Conservation (phyloP, 2,888 invertebrate genomes). For the Gari tellinella region DNA sequence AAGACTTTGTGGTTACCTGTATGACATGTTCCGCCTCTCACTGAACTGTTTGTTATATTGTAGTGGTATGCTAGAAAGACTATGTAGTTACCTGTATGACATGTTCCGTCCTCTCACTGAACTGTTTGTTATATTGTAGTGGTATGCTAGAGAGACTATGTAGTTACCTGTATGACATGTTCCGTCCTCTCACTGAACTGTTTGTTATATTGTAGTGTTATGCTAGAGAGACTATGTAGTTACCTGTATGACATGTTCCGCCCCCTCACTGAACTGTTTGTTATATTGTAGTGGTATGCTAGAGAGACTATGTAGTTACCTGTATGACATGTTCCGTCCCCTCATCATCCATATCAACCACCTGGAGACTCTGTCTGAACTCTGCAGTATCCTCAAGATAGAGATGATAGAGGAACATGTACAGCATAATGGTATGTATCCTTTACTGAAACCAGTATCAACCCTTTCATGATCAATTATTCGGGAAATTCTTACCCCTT, state of each 20-base stretch:
- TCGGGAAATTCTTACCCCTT: too few relatives aligned
- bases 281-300: slow-evolving; percentile 87
- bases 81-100: too few relatives aligned
- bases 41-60: too few relatives aligned
- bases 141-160: slow-evolving; percentile 93
- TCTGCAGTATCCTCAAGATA: slow-evolving; percentile 88
- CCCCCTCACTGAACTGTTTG: slow-evolving; percentile 89
- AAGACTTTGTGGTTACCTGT: too few relatives aligned
- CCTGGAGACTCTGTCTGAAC: slow-evolving; percentile 97
- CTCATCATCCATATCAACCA: slow-evolving; percentile 98
- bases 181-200: slow-evolving; percentile 92
- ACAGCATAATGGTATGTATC: slow-evolving; percentile 90
- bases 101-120: too few relatives aligned
- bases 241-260: slow-evolving; percentile 95
- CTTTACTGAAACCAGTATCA: too few relatives aligned
- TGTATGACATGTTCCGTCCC: slow-evolving; percentile 97
- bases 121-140: slow-evolving; percentile 72
- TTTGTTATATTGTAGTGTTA: slow-evolving; percentile 84
- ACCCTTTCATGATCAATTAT: too few relatives aligned
- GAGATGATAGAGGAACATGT: slow-evolving; percentile 96
- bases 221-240: slow-evolving; percentile 93
- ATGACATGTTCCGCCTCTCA: too few relatives aligned
- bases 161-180: slow-evolving; percentile 94
- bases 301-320: slow-evolving; percentile 92
- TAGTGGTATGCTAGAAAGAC: too few relatives aligned